phyloP scores from a whole-genome alignment of 92 coral and sea anemone species.

The Parazoanthus darwini region DNA sequence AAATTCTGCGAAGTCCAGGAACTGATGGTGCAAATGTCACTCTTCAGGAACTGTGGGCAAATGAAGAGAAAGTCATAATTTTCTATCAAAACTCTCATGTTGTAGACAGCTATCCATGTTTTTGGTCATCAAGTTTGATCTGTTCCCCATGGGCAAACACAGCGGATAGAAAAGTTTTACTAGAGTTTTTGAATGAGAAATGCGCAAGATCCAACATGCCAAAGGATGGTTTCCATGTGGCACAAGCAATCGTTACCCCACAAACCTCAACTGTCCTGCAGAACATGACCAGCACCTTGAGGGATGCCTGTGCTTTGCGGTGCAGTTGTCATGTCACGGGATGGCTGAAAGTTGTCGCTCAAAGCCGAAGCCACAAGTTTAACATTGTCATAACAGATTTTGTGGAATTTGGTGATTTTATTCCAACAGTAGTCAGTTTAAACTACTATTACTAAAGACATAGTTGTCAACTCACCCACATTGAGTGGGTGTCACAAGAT shows the following conservation, averaged over 20 bases:
- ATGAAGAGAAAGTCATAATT: conserved; percentile 83
- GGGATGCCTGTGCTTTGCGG: conserved; percentile 71
- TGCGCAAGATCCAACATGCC: conserved; percentile 59
- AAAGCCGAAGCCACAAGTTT: conserved; percentile 71
- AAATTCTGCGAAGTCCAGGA: conserved; percentile 78
- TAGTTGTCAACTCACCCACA: too few species aligned
- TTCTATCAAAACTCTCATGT: conserved; percentile 78
- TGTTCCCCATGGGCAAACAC: conserved; percentile 91
- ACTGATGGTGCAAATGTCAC: conserved; percentile 76
- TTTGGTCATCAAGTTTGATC: conserved; percentile 71
- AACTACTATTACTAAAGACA: conserved; percentile 74
- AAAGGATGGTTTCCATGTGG: conserved; percentile 64
- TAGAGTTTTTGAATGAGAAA: conserved; percentile 77
- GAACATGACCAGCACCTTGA: conserved; percentile 74
- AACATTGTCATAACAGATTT: conserved; percentile 85
- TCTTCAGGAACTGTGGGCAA: conserved; percentile 92
- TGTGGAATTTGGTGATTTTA: conserved; percentile 91
- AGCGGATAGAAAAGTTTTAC: conserved; percentile 70
- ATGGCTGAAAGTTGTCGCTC: conserved; percentile 80
- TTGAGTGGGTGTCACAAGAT: too few species aligned
- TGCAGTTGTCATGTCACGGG: conserved; percentile 69
- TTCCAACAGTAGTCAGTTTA: conserved; percentile 86
- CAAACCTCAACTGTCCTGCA: conserved; percentile 85
- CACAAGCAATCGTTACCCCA: conserved; percentile 89
- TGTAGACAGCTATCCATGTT: conserved; percentile 81